phyloP scores from a whole-genome alignment of 2,113 vertebrate genomes.

The Rutilus rutilus region DNA sequence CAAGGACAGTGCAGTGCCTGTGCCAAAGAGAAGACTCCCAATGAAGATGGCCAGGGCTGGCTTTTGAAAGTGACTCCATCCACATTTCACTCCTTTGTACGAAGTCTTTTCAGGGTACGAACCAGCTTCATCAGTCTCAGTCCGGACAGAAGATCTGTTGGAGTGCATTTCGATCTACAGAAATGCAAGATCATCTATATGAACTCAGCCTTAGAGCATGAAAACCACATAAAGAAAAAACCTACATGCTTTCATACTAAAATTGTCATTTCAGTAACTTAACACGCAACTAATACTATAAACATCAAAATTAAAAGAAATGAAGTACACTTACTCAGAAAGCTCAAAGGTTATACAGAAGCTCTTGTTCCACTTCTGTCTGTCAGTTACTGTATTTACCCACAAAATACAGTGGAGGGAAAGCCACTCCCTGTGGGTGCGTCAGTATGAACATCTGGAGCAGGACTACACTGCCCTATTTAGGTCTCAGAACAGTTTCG shows the following conservation, averaged over 20 bases:
- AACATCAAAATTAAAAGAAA: background rate
- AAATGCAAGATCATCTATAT: background rate
- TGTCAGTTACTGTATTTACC: conserved; percentile 27
- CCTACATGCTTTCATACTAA: background rate
- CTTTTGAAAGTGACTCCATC: conserved; percentile 54
- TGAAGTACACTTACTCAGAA: conserved; percentile 14
- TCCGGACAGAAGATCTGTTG: background rate
- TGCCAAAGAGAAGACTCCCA: conserved; percentile 45
- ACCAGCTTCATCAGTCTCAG: background rate
- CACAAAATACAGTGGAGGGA: conserved; percentile 24
- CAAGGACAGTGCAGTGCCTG: conserved; percentile 1
- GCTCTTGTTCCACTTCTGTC: conserved; percentile 19
- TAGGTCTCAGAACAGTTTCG: background rate
- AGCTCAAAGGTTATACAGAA: background rate
- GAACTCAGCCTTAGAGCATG: background rate
- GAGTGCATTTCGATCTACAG: conserved; percentile 15
- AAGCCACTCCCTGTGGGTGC: conserved; percentile 38
- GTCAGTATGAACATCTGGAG: conserved; percentile 43
- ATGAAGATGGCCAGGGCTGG: conserved; percentile 18
- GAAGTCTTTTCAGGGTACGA: background rate
- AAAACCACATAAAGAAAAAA: background rate
- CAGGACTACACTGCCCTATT: conserved; percentile 40
- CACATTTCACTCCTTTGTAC: background rate
- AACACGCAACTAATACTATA: background rate
- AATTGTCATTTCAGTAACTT: too few relatives aligned